Base-by-base conservation (phyloP, 1,140 invertebrate genomes). In the Orius insidiosus region DNA sequence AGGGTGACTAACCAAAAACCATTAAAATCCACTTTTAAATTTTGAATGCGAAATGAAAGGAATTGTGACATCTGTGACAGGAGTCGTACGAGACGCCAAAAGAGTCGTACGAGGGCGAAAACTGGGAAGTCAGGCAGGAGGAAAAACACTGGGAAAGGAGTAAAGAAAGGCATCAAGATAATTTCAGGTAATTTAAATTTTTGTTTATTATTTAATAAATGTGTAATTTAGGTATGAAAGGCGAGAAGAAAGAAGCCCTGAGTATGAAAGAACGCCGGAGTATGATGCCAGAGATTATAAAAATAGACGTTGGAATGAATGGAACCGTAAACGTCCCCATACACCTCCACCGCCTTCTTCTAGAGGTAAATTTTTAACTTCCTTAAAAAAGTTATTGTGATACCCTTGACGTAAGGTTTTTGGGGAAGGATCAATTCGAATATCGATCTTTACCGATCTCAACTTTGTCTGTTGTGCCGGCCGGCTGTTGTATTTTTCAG, bases 291-390 rank as follows among this genome's bases (percentile, higher is more conserved):
- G 53, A 44, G 46, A 54, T 15, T 16, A 24, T 15, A 9, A 31
- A 38, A 40, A 37, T 2, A 16, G 46, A 47, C 4, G 31, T 35
- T 18, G 16, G 46, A 19, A 34, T 16, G 31, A 36, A 18, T n/a
- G 24, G 37, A 24, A 30, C 11, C 45, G 35, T 6, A 57, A 56
- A 33, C 62, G 60, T 16, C 61, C 63, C 4, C 60, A 61, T 46
- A 62, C 63, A 8, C 63, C 63, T 4, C 58, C 56, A 18, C 24
- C 49, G 31, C 43, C 47, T 16, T 46, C 51, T 18, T 32, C 30
- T 7, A 24, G 24, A 24, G 24, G 24, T 24, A 24, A 24, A 24
- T 24, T 24, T 24, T 24, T 24, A 24, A 7, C 24, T 24, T 24
- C 24, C 24, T 3, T 24, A 24, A 7, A 7, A 42, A 11, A 42